Percentiles rank a stretch among this genome's conserved stretches.
Conservation (phyloP, 2,113 vertebrate genomes). For the Neolamprologus modestus region DNA sequence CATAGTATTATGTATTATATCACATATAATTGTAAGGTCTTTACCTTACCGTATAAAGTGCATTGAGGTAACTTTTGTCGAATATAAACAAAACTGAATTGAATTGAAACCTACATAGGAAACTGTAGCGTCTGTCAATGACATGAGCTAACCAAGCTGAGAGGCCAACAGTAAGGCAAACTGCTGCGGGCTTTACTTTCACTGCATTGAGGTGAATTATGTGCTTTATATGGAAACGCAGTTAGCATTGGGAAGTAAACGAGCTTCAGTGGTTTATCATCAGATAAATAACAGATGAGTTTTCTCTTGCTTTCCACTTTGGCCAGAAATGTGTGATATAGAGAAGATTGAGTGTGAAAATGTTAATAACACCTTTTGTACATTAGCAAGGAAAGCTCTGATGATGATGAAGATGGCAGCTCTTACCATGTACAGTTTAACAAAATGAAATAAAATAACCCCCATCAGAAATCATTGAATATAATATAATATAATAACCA, state of each 20-base stretch:
- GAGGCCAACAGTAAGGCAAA: background rate
- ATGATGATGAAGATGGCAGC: background rate
- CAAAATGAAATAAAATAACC: background rate
- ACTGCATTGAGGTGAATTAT: background rate
- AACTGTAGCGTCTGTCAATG: background rate
- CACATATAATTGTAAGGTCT: background rate
- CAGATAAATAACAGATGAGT: background rate
- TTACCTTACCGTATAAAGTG: background rate
- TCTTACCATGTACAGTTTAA: background rate
- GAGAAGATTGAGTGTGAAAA: background rate
- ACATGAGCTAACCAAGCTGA: background rate
- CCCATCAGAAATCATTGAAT: background rate
- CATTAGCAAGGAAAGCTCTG: background rate
- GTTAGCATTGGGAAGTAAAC: background rate
- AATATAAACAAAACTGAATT: background rate
- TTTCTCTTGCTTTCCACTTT: background rate
- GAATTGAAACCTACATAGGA: background rate
- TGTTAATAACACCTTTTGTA: background rate
- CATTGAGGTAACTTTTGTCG: background rate
- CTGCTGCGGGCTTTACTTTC: background rate
- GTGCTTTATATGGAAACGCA: background rate
- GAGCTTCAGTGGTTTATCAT: background rate
- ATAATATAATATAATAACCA: background rate
- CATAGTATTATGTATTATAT: background rate
- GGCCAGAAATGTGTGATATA: background rate